Conservation (phyloP, 2,797 vertebrate species). For the Apogon hyalosoma region DNA sequence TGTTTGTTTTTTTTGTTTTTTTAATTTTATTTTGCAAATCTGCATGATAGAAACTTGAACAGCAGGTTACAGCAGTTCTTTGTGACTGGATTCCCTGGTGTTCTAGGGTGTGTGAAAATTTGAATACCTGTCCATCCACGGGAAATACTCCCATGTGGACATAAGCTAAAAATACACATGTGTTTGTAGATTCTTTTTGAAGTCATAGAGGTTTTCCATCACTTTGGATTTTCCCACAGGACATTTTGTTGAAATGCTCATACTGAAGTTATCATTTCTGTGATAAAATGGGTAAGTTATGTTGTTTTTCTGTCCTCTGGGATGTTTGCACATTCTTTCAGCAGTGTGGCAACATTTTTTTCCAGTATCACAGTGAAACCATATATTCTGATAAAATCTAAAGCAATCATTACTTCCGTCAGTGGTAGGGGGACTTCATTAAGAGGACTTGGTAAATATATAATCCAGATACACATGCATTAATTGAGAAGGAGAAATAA, state of each 20-base stretch:
- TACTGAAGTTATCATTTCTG: background rate
- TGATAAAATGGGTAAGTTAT: background rate
- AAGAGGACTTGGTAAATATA: too few relatives aligned
- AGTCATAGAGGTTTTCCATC: background rate
- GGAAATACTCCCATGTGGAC: background rate
- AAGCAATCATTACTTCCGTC: background rate
- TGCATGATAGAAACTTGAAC: too few relatives aligned
- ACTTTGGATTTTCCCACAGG: constrained; percentile 1
- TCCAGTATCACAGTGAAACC: background rate
- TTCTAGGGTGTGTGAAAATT: background rate
- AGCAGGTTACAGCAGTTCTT: too few relatives aligned
- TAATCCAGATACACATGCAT: too few relatives aligned
- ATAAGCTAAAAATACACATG: constrained; percentile 4
- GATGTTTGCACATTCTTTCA: background rate
- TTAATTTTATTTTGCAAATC: too few relatives aligned
- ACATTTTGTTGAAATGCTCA: background rate
- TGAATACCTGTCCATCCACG: background rate
- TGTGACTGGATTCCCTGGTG: background rate
- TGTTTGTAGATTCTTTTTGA: background rate
- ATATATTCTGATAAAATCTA: background rate
- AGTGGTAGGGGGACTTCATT: too few relatives aligned
- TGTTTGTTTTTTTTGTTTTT: too few relatives aligned
- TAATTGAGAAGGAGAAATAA: too few relatives aligned
- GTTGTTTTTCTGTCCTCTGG: background rate
- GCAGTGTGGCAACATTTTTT: background rate